A percentile compares a stretch with the other conserved stretches of the same genome.
Conservation (phyloP, 2,888 invertebrate genomes). For the Lissonota sp. region DNA sequence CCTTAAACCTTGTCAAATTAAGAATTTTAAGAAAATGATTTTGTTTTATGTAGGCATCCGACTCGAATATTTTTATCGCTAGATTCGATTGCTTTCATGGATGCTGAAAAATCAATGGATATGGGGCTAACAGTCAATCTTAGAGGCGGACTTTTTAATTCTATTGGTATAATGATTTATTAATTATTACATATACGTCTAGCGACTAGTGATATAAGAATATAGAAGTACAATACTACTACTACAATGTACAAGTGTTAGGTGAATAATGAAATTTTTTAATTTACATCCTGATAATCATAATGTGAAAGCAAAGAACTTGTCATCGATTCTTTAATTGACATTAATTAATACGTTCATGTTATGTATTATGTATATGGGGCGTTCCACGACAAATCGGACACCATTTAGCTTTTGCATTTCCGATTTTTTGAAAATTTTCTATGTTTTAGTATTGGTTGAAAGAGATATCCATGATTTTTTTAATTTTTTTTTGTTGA, state of each 20-base stretch:
- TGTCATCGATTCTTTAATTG: neutral
- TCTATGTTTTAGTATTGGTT: too few species aligned
- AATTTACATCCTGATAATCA: slow-evolving; percentile 24
- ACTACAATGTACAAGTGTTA: slow-evolving; percentile 30
- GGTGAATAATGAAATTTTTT: slow-evolving; percentile 20
- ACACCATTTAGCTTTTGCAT: too few species aligned
- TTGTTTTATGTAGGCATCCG: neutral
- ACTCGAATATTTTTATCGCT: too few species aligned
- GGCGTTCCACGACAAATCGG: too few species aligned
- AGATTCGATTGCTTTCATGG: too few species aligned
- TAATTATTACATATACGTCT: slow-evolving; percentile 19
- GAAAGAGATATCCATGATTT: too few species aligned
- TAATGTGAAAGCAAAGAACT: neutral
- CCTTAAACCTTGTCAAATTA: neutral
- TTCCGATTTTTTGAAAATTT: too few species aligned
- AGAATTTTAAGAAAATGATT: slow-evolving; percentile 10
- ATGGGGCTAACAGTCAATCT: too few species aligned
- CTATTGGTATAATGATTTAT: slow-evolving; percentile 8
- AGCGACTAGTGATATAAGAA: slow-evolving; percentile 42
- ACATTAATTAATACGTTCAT: neutral
- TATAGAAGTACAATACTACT: slow-evolving; percentile 35
- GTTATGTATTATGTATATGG: neutral
- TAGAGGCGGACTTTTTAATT: too few species aligned
- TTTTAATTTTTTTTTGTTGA: too few species aligned
- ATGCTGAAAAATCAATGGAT: too few species aligned